phyloP scores from a whole-genome alignment of 2,888 invertebrate species.

The Brachylomia viminalis region DNA sequence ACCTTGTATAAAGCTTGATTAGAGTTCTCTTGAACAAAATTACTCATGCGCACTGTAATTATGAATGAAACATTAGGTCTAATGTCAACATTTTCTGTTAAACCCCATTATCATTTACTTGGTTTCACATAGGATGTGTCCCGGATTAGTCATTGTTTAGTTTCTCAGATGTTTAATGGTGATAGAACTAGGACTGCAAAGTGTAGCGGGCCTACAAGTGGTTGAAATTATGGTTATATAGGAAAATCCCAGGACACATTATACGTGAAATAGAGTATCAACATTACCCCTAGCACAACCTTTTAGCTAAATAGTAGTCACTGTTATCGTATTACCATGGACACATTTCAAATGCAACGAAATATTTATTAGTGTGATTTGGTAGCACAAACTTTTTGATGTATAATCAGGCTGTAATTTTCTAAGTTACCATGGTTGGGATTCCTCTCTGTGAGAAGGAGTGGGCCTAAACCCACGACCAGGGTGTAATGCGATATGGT shows the following conservation, averaged over 20 bases:
- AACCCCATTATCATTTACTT: constrained; percentile 37
- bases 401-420: no score
- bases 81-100: background rate
- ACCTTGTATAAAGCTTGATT: constrained; percentile 31
- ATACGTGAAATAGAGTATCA: constrained; percentile 27
- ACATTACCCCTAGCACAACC: constrained; percentile 48
- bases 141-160: background rate
- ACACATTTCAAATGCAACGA: background rate
- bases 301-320: constrained; percentile 1
- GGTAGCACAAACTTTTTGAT: no score
- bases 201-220: no score
- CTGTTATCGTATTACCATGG: background rate
- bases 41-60: constrained; percentile 36
- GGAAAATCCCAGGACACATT: background rate
- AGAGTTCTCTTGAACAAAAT: background rate
- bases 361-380: background rate
- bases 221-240: background rate
- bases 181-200: no score
- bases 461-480: background rate
- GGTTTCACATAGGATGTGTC: constrained; percentile 18
- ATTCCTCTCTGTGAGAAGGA: background rate
- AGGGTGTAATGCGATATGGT: background rate
- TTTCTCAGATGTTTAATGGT: no score
- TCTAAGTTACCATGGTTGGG: no score
- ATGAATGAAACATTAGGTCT: constrained; percentile 25